A percentile compares a stretch with the other conserved stretches of the same genome.
phyloP scores from a whole-genome alignment of 2,888 invertebrate genomes.

The Eristalis pertinax region DNA sequence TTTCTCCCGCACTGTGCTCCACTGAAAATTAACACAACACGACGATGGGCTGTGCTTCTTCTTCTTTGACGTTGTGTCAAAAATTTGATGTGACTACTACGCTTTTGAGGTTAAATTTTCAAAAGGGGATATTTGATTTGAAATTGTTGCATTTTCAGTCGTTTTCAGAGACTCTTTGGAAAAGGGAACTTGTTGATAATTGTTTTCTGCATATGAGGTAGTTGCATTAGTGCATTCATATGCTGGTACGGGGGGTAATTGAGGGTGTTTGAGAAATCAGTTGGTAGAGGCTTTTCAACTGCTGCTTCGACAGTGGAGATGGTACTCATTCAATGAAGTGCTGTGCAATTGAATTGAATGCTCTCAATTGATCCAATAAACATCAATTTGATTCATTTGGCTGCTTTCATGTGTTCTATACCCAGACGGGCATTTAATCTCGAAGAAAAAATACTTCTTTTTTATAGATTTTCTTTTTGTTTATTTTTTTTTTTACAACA shows the following conservation, averaged over 20 bases:
- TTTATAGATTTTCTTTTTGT: conserved; percentile 3
- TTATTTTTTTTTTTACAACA: conserved; percentile 25
- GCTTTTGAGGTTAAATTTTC: not conserved
- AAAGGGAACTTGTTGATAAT: not conserved
- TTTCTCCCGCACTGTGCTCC: not conserved
- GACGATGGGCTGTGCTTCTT: not conserved
- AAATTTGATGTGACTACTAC: not conserved
- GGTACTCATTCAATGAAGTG: too few relatives aligned
- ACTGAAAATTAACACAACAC: not conserved
- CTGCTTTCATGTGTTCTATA: too few relatives aligned
- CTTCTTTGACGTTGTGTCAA: not conserved
- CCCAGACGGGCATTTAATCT: too few relatives aligned
- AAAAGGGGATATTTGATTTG: not conserved
- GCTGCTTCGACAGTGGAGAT: too few relatives aligned
- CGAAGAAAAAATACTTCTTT: not conserved
- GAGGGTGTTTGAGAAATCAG: too few relatives aligned
- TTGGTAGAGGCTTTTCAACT: too few relatives aligned
- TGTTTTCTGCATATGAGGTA: too few relatives aligned
- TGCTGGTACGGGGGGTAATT: too few relatives aligned
- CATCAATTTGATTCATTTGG: too few relatives aligned
- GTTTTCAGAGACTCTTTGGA: not conserved
- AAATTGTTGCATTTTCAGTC: not conserved
- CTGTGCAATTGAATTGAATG: too few relatives aligned
- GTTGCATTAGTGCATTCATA: too few relatives aligned
- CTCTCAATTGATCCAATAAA: too few relatives aligned